These are phyloP conservation scores for Zygothrica quintamaculata DNA, from an alignment of 2,888 invertebrate genomes.

Conservation along the genomic window DNA sequence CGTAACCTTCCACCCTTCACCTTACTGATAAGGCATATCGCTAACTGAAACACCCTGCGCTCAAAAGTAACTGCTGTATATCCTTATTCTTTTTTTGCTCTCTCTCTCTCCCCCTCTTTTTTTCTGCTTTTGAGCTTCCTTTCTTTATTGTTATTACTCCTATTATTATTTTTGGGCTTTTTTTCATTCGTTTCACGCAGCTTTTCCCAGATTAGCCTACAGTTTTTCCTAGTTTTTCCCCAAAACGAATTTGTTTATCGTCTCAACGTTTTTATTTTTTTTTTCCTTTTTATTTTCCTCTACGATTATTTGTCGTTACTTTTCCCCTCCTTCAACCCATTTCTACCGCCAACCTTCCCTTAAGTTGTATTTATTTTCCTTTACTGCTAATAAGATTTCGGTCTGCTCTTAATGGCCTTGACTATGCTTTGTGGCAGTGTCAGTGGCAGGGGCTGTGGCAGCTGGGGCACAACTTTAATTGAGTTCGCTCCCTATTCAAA, in stretches of 20 bases:
- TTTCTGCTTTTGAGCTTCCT: conserved; percentile 42
- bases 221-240: conserved; percentile 37
- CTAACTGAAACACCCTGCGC: conserved; percentile 48
- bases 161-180: conserved; percentile 74
- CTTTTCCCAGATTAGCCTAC: conserved; percentile 76
- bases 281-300: conserved; percentile 13
- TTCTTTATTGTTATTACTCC: conserved; percentile 67
- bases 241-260: conserved; percentile 20
- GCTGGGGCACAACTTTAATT: conserved; percentile 60
- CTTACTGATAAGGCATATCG: conserved; percentile 73
- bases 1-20: too few relatives aligned
- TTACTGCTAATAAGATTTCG: conserved; percentile 82
- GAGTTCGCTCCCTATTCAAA: conserved; percentile 70
- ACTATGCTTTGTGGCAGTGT: conserved; percentile 3
- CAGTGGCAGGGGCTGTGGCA: background rate
- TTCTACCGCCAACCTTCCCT: conserved; percentile 12
- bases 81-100: too few relatives aligned
- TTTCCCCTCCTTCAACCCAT: too few relatives aligned
- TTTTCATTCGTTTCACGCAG: conserved; percentile 81
- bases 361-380: conserved; percentile 38
- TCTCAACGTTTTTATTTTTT: conserved; percentile 44
- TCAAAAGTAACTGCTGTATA: conserved; percentile 11
- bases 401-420: conserved; percentile 70
- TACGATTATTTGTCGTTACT: background rate
- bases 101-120: conserved; percentile 19